These are phyloP conservation scores for Byasa hedistus DNA, from an alignment of 2,888 invertebrate species.

Conservation along the genomic window DNA sequence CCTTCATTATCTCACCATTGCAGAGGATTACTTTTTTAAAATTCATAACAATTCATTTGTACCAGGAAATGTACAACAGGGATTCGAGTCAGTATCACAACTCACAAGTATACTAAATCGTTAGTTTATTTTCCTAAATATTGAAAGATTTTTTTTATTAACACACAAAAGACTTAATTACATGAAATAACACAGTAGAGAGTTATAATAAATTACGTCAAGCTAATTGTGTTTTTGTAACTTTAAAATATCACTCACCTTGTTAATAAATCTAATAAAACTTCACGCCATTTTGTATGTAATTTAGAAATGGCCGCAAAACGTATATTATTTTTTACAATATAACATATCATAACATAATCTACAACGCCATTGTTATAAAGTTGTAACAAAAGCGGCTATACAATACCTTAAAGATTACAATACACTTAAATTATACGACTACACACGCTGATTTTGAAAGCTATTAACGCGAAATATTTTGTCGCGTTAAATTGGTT, in stretches of 20 bases:
- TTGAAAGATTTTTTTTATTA: background rate
- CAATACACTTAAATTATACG: constrained; percentile 15
- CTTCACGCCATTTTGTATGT: background rate
- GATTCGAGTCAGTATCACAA: background rate
- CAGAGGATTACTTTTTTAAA: too few relatives aligned
- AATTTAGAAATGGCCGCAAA: background rate
- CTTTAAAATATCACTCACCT: background rate
- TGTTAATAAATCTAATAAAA: background rate
- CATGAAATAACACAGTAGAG: background rate
- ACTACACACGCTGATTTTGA: constrained; percentile 15
- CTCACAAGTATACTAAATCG: background rate
- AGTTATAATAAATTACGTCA: background rate
- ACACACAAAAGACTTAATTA: too few relatives aligned
- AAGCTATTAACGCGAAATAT: constrained; percentile 25
- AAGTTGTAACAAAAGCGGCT: too few relatives aligned
- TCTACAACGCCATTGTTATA: too few relatives aligned
- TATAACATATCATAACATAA: too few relatives aligned
- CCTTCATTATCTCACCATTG: too few relatives aligned
- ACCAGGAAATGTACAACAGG: background rate
- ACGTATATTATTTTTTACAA: too few relatives aligned
- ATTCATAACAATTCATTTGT: background rate
- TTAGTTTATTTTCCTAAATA: background rate
- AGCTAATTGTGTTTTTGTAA: background rate
- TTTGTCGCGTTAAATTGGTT: constrained; percentile 13
- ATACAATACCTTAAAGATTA: too few relatives aligned